These are phyloP conservation scores for Alethe diademata DNA, from an alignment of 2,113 vertebrate species.

Conservation along the genomic window DNA sequence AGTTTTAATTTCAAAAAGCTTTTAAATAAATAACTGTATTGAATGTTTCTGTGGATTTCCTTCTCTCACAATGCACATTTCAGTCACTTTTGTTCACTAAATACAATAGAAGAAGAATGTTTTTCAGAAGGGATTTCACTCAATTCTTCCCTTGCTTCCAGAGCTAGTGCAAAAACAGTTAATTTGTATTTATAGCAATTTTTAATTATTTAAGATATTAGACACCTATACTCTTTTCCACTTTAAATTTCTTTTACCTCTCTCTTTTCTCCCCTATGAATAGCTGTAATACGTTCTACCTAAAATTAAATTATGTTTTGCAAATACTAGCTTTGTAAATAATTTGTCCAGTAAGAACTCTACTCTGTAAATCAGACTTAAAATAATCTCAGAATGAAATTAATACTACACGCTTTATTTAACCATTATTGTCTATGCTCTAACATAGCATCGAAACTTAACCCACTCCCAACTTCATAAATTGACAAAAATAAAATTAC, in stretches of 20 bases:
- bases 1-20: not conserved
- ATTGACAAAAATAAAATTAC: not conserved
- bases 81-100: not conserved
- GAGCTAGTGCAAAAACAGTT: not conserved
- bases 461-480: not conserved
- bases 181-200: not conserved
- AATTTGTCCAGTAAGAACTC: not conserved
- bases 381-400: not conserved
- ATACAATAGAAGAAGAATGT: not conserved
- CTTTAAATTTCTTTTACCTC: not conserved
- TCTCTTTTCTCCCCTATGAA: not conserved
- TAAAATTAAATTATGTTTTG: not conserved
- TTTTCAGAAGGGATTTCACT: constrained; percentile 7
- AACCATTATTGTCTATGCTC: not conserved
- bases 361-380: not conserved
- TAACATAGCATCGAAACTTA: not conserved
- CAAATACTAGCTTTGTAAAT: not conserved
- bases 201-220: not conserved
- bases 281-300: not conserved
- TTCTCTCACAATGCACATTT: not conserved
- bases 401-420: not conserved
- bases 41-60: not conserved
- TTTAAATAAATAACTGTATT: not conserved
- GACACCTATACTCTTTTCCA: not conserved
- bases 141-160: not conserved